Conservation (phyloP, 2,113 vertebrate species). For the Uria lomvia region DNA sequence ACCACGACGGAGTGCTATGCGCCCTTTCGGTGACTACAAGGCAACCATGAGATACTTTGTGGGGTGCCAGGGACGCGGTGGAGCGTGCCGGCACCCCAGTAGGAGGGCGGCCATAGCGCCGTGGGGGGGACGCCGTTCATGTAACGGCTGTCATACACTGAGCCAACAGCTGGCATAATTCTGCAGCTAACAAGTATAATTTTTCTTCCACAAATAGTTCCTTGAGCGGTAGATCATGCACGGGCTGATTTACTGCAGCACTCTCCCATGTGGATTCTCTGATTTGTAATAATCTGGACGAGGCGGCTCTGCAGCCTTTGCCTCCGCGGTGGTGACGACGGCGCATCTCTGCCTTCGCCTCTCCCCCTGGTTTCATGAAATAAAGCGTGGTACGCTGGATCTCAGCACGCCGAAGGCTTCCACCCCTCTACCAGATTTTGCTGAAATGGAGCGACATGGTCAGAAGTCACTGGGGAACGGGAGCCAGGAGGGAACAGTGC, state of each 20-base stretch:
- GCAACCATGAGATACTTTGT: neutral
- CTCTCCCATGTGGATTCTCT: neutral
- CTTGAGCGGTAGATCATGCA: neutral
- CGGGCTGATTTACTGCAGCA: neutral
- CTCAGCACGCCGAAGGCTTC: fast-evolving
- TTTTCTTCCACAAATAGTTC: neutral
- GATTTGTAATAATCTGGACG: neutral
- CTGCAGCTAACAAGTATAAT: neutral
- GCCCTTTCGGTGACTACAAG: neutral
- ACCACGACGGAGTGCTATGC: neutral
- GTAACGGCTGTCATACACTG: fast-evolving
- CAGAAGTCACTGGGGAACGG: neutral
- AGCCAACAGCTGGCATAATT: neutral
- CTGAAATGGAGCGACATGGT: neutral
- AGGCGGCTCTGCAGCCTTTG: neutral
- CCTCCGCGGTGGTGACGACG: fast-evolving
- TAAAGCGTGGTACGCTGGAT: neutral
- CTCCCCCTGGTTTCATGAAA: neutral
- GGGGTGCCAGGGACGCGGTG: neutral
- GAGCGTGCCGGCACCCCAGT: fast-evolving
- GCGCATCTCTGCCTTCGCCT: neutral
- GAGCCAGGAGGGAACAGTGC: neutral
- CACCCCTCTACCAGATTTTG: neutral
- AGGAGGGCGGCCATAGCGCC: neutral
- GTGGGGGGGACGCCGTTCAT: fast-evolving